Percentiles rank a stretch among this genome's conserved stretches.
Conservation (phyloP, 92 coral and sea anemone species). For the Paramuricea clavata region DNA sequence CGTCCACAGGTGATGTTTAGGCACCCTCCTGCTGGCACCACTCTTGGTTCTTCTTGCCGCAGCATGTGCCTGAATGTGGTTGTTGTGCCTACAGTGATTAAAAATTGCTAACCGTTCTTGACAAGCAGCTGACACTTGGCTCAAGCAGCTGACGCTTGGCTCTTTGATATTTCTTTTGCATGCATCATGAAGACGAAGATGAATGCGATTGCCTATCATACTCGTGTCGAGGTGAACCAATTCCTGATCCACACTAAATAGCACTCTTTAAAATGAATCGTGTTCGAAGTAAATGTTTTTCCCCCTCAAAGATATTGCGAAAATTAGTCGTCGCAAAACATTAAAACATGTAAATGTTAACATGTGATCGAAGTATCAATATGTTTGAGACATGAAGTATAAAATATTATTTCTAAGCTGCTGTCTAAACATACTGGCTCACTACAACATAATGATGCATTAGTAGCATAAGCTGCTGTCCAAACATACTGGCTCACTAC, state of each 20-base stretch:
- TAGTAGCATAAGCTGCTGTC: no score
- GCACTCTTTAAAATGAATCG: no score
- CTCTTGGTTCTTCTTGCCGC: constrained; percentile 43
- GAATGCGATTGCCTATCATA: constrained; percentile 46
- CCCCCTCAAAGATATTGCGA: no score
- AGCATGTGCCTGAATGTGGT: constrained; percentile 27
- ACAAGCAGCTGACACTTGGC: constrained; percentile 44
- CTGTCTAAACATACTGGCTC: no score
- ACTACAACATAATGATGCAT: no score
- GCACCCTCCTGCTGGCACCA: constrained; percentile 31
- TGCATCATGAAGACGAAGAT: constrained; percentile 51
- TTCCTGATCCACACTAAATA: neutral
- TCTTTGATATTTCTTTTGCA: constrained; percentile 43
- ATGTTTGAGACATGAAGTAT: no score
- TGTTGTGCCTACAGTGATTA: constrained; percentile 41
- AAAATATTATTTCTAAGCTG: no score
- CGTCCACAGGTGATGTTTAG: constrained; percentile 29
- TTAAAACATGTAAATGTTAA: no score
- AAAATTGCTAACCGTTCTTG: constrained; percentile 52
- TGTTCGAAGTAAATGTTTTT: no score
- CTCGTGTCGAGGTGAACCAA: neutral
- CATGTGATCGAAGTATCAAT: no score
- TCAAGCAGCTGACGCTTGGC: constrained; percentile 29
- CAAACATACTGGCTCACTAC: no score
- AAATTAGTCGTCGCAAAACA: no score